phyloP scores from a whole-genome alignment of 1,140 invertebrate species.

The Drosophila gunungcola region DNA sequence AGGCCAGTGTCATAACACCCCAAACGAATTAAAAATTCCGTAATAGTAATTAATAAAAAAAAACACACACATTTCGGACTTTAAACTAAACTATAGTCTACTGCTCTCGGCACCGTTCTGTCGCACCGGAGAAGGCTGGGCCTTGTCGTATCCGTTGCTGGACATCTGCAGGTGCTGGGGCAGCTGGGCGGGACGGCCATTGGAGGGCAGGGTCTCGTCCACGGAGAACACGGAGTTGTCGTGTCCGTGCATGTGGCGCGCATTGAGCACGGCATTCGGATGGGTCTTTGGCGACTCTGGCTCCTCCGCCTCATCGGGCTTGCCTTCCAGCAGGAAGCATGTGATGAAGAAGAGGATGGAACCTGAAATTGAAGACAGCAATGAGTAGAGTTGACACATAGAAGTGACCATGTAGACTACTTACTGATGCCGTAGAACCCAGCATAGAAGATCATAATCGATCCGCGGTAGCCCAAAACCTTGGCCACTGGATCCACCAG shows the following conservation, averaged over 20 bases:
- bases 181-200: conserved; percentile 68
- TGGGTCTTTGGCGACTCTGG: conserved; percentile 51
- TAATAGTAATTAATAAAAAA: conserved; percentile 48
- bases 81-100: conserved; percentile 70
- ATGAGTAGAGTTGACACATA: background rate
- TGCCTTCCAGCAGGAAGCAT: conserved; percentile 78
- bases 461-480: conserved; percentile 91
- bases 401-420: conserved; percentile 44
- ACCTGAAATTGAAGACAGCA: conserved; percentile 32
- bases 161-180: conserved; percentile 79
- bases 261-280: conserved; percentile 56
- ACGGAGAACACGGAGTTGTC: conserved; percentile 79
- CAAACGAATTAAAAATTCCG: conserved; percentile 54
- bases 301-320: conserved; percentile 30
- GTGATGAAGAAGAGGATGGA: conserved; percentile 81
- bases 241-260: conserved; percentile 76
- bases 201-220: conserved; percentile 70
- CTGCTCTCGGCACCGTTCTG: conserved; percentile 75
- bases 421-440: conserved; percentile 92
- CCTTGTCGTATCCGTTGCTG: conserved; percentile 71
- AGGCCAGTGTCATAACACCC: background rate
- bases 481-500: conserved; percentile 93
- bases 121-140: conserved; percentile 42
- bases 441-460: conserved; percentile 94
- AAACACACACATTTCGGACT: conserved; percentile 23